A percentile compares a stretch with the other conserved stretches of the same genome.
These are phyloP conservation scores for Emydocephalus ijimae DNA, from an alignment of 2,113 vertebrate genomes.

Conservation along the genomic window DNA sequence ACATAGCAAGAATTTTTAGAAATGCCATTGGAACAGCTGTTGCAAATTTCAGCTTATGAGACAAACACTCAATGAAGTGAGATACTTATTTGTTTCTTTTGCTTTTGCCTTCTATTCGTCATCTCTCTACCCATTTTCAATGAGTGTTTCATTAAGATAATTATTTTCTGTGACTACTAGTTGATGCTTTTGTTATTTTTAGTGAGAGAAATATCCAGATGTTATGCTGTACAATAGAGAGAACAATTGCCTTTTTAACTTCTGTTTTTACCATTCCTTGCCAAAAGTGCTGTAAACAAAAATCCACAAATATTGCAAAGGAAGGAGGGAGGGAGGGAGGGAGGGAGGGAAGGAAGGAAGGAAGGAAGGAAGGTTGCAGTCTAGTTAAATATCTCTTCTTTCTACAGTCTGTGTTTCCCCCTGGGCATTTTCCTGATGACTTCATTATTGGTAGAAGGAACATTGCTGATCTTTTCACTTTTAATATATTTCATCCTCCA, in stretches of 20 bases:
- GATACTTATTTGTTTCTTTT: not conserved
- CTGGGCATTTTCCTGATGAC: not conserved
- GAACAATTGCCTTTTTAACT: not conserved
- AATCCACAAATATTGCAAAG: not conserved
- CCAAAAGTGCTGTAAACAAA: not conserved
- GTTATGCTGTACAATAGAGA: not conserved
- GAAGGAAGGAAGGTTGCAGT: not conserved
- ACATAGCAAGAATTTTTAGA: conserved; percentile 1
- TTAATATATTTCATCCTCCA: conserved; percentile 12
- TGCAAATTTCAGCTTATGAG: not conserved
- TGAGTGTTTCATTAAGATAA: conserved; percentile 14
- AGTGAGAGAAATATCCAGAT: not conserved
- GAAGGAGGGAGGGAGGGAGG: not conserved
- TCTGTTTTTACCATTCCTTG: not conserved
- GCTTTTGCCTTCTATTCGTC: not conserved
- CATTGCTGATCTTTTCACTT: not conserved
- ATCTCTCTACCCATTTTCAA: not conserved
- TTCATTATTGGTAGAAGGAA: conserved; percentile 6
- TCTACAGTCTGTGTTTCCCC: not conserved
- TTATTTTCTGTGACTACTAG: conserved; percentile 6
- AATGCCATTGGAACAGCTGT: conserved; percentile 1
- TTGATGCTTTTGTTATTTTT: conserved; percentile 11
- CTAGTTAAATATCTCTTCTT: not conserved
- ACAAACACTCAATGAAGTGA: not conserved
- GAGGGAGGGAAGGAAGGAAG: no score